Conservation (phyloP, 2,888 invertebrate species). For the Gymnocheta viridis region DNA sequence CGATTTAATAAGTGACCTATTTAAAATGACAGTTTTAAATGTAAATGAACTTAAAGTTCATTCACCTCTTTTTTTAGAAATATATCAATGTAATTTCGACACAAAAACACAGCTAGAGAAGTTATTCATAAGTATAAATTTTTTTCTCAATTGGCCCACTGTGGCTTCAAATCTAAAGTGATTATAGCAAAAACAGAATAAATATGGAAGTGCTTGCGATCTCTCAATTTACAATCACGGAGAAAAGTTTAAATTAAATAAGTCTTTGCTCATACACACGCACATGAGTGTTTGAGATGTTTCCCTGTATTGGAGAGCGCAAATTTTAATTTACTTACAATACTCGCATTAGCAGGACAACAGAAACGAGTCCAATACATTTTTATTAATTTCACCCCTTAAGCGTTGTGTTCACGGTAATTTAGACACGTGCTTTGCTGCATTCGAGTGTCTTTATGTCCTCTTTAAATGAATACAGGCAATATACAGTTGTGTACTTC, state of each 20-base stretch:
- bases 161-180: constrained; percentile 70
- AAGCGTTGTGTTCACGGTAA: constrained; percentile 78
- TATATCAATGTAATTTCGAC: too few species aligned
- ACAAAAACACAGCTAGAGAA: too few species aligned
- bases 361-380: constrained; percentile 25
- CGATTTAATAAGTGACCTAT: too few species aligned
- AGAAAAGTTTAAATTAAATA: constrained; percentile 40
- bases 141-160: constrained; percentile 70
- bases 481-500: constrained; percentile 61
- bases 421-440: constrained; percentile 78
- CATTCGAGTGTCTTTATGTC: constrained; percentile 54
- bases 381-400: constrained; percentile 77
- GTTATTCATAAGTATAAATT: not conserved
- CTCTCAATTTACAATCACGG: constrained; percentile 46
- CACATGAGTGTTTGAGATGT: not conserved
- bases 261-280: constrained; percentile 18
- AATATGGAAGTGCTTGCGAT: constrained; percentile 64
- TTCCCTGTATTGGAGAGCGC: constrained; percentile 67
- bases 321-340: constrained; percentile 78
- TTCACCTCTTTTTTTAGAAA: too few species aligned
- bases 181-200: constrained; percentile 69
- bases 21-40: too few species aligned
- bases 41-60: too few species aligned
- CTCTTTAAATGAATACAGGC: constrained; percentile 49
- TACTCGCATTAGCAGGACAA: constrained; percentile 72